Evolutionary conservation across 1,140 invertebrate species (phyloP), one percentile per base, ranked within the genome.

Genomic region (Pseudomyrmex flavicornis): DNA sequence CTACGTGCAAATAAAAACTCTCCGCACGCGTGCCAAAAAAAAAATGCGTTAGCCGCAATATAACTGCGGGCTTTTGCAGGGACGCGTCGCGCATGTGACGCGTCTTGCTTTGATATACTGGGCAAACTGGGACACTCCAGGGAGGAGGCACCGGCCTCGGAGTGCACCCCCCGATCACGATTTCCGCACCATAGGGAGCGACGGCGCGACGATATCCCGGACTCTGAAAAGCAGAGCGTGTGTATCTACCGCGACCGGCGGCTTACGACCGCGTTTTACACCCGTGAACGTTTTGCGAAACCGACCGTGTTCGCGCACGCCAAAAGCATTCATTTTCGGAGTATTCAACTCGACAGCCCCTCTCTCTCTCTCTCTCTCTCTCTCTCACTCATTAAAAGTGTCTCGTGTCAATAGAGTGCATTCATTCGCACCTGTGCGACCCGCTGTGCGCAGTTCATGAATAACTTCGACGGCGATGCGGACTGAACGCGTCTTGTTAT

Each of bases 361-460:
- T 35, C 35, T 35, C 26, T 35, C 35, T 7, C 35, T 35, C 35
- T 35, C 35, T 35, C 5, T 35, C 35, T 35, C 26, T 26, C 26
- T 26, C 26, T 26, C 26, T 26, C 13, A 17, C 7, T 59, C 77
- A 48, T 48, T 58, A 65, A 82, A 85, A 82, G 44, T 69, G 26
- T 8, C 54, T 35, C 44, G 13, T 82, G 54, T 87, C 84, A 83
- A 85, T 85, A 59, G 85, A 59, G 62, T 52, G 66, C 72, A 85
- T 85, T 87, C 77, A 85, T 82, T 85, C 83, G 83, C 77, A 83
- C 70, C 84, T 65, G 63, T 65, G 58, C 75, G 44, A 35, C 10
- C 70, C 35, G 44, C 69, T 54, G 0, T 13, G 10, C 74, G 20
- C 17, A n/a, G 48, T 44, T 72, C 76, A 76, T 83, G 85, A 85